Percentiles rank a stretch among this genome's conserved stretches.
Evolutionary conservation across 2,113 vertebrate genomes (phyloP).

Genomic region (Phoxinus phoxinus): DNA sequence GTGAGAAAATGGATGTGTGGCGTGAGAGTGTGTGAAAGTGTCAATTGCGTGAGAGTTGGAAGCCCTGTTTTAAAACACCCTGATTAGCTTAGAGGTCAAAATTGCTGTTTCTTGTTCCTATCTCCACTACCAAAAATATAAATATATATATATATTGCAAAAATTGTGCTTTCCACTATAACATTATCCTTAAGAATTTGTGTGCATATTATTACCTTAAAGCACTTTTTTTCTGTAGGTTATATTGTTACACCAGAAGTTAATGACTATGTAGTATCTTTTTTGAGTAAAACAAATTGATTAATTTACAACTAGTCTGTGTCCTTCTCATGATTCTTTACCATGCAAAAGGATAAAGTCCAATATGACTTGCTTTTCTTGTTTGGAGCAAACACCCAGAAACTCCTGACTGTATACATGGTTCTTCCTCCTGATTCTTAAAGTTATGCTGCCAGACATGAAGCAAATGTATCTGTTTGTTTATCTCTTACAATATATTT

Average conservation of each 20-base stretch:
- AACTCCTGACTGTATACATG: neutral
- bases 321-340: neutral
- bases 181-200: neutral
- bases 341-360: neutral
- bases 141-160: no score
- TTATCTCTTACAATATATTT: neutral
- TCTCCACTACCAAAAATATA: no score
- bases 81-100: neutral
- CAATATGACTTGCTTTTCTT: neutral
- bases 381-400: neutral
- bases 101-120: neutral
- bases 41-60: no score
- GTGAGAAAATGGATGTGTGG: no score
- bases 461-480: neutral
- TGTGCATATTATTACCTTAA: neutral
- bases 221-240: neutral
- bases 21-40: no score
- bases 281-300: neutral
- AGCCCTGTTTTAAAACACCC: neutral
- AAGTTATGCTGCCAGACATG: no score
- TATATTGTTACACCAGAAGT: neutral
- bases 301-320: neutral
- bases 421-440: neutral
- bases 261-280: neutral
- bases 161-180: neutral